Conservation (phyloP, 2,797 vertebrate species). For the Syngnathus rostellatus region DNA sequence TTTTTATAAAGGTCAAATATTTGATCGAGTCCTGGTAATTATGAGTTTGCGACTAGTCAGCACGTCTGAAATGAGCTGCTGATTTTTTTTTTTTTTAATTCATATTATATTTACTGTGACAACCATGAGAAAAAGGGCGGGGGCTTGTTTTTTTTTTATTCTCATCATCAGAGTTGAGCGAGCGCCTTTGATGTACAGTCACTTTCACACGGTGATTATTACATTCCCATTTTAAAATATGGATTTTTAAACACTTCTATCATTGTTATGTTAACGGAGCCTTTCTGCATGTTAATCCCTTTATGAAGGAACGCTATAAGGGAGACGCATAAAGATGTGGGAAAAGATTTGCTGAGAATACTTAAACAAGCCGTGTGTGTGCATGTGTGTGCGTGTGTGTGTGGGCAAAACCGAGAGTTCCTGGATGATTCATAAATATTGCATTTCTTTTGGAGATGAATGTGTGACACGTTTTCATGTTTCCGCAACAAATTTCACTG, state of each 20-base stretch:
- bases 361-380: conserved; percentile 32
- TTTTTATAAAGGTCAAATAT: not conserved
- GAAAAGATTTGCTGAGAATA: conserved; percentile 45
- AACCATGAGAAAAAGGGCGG: not conserved
- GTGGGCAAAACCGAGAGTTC: not conserved
- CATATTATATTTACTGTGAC: not conserved
- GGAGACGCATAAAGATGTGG: conserved; percentile 47
- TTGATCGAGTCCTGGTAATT: not conserved
- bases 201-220: conserved; percentile 35
- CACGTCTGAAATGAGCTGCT: not conserved
- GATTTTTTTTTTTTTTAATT: not conserved
- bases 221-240: conserved; percentile 30
- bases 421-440: conserved; percentile 63
- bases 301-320: conserved; percentile 40
- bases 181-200: not conserved
- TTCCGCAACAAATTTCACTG: conserved; percentile 69
- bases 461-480: conserved; percentile 68
- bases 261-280: conserved; percentile 56
- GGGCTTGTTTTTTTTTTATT: not conserved
- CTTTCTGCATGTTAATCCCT: conserved; percentile 58
- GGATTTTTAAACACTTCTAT: conserved; percentile 40
- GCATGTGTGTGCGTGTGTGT: conserved; percentile 8
- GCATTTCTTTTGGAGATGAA: conserved; percentile 65
- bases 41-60: not conserved
- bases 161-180: not conserved